Evolutionary conservation across 1,140 invertebrate genomes (phyloP).

Genomic region (Apis mellifera): Amel_HAv3.1 CM009941.2:7422501-7423000

Average conservation of each 20-base stretch:
- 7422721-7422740: neutral
- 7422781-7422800: constrained; percentile 30
- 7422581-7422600: neutral
- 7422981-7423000: constrained; percentile 14
- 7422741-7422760: constrained; percentile 10
- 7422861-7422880: constrained; percentile 67
- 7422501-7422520: too few relatives aligned
- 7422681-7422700: constrained; percentile 6
- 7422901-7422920: constrained; percentile 69
- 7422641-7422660: neutral
- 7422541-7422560: too few relatives aligned
- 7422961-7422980: constrained; percentile 35
- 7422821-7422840: constrained; percentile 39
- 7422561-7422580: neutral
- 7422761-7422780: neutral
- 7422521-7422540: too few relatives aligned
- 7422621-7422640: neutral
- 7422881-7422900: constrained; percentile 71
- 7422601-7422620: neutral
- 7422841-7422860: constrained; percentile 34
- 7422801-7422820: constrained; percentile 42
- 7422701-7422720: constrained; percentile 1
- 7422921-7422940: constrained; percentile 36
- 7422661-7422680: neutral
- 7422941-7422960: constrained; percentile 36